These are phyloP conservation scores for Coregonus suidteri DNA, from an alignment of 2,797 vertebrate species.

Conservation along the genomic window DNA sequence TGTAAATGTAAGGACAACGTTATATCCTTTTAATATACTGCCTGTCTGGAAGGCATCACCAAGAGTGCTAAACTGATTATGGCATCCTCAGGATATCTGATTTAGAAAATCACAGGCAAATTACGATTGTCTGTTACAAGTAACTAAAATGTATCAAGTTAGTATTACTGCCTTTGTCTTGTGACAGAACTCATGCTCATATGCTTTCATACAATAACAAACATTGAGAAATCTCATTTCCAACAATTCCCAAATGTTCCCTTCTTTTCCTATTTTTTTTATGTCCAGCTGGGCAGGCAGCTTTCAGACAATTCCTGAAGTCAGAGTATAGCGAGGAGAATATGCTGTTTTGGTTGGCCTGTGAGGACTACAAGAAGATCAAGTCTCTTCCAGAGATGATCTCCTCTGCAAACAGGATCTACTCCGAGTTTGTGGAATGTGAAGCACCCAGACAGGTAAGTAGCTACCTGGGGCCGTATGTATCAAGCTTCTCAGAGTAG, in stretches of 20 bases:
- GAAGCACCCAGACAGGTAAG: constrained; percentile 92
- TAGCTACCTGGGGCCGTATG: background rate
- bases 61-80: background rate
- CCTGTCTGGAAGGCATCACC: background rate
- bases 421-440: constrained; percentile 88
- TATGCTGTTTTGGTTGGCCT: constrained; percentile 93
- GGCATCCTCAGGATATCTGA: background rate
- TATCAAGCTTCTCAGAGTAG: background rate
- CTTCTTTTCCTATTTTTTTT: background rate
- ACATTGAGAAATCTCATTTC: background rate
- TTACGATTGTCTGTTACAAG: background rate
- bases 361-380: constrained; percentile 92
- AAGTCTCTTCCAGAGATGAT: constrained; percentile 81
- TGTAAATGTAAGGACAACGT: constrained; percentile 84
- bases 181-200: background rate
- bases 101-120: background rate
- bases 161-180: background rate
- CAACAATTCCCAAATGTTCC: background rate
- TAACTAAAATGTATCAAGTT: background rate
- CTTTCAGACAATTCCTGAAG: constrained; percentile 89
- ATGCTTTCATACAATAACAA: no score
- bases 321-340: constrained; percentile 97
- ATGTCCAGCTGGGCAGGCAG: constrained; percentile 82
- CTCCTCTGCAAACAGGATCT: constrained; percentile 89
- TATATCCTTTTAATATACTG: background rate